Evolutionary conservation across 1,140 invertebrate species (phyloP), one percentile per base, ranked within the genome.

Genomic region (Scylla paramamosain): DNA sequence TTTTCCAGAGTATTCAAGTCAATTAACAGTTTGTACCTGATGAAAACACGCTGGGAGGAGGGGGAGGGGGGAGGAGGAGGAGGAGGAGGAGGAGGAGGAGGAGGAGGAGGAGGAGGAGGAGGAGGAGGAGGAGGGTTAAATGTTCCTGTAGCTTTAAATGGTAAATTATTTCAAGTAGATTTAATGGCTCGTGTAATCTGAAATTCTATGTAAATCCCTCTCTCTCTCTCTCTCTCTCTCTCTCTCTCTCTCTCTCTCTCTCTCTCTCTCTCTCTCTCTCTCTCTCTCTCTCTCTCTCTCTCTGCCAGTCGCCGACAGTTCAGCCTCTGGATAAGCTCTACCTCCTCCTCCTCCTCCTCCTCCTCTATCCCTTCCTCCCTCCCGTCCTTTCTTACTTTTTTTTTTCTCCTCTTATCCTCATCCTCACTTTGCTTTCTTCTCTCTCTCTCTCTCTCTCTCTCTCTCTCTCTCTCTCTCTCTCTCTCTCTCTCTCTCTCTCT

Each of bases 211-310:
- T 59, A 59, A 59, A 59, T 91, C 28, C 0, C 29, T 91, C 52
- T 91, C 20, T 48, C 45, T 48, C 46, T 91, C 39, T 90, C 90
- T 91, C 90, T 59, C 46, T 91, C 90, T 91, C 90, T 91, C 90
- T 91, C 90, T 91, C 90, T 91, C 90, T 91, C 90, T 91, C 90
- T 91, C 90, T 91, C 90, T 91, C 45, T 88, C 86, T 45, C 32
- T 88, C 31, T 88, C 86, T 46, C 31, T 88, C 86, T 45, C 86
- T 88, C 28, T 91, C 28, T 91, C 39, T 91, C 32, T 91, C 89
- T 45, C 28, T 31, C 39, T 48, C 12, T 31, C 28, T 48, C 28
- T 39, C 32, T 10, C 90, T 91, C 45, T 31, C 48, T 59, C 29
- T 52, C 39, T 91, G 20, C 39, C 28, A 25, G 20, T 48, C 31